Base-by-base conservation (phyloP, 2,888 invertebrate species). In the Ephialtes manifestator region DNA sequence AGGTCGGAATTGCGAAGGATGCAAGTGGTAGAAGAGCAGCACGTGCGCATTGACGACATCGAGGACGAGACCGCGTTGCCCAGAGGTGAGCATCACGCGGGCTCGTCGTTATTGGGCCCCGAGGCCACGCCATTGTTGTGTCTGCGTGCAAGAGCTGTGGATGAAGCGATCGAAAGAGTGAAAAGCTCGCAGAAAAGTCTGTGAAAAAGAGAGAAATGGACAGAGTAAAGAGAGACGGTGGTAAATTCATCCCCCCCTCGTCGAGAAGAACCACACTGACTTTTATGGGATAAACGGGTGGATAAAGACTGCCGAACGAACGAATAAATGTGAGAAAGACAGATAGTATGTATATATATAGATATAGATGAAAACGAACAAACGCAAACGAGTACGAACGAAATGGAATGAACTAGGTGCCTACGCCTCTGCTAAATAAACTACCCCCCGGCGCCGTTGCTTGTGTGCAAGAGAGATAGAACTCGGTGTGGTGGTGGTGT, bases 401-500 rank as follows among this genome's bases (percentile, higher is more conserved):
- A 82, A 83, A 83, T 51, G 81, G 71, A 77, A 72, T 75, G 85
- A 74, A 77, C 74, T 81, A 84, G 89, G 90, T 86, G 91, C 91
- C 91, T 93, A 92, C 92, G 92, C 91, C 92, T 92, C 91, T 92
- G 93, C 90, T 93, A 92, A 93, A 93, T 92, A 93, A 93, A 93
- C 93, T 90, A 89, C 91, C 92, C 91, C 90, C 88, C 86, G 51
- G 84, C 86, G 87, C 85, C 85, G 83, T 53, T 65, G 81, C 18
- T 43, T 18, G 58, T 28, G 55, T 77, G 63, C 83, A 87, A 82
- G 68, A 80, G 84, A 84, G 84, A 58, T 58, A 85, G 74, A 81
- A 83, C 51, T 53, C 75, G 58, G 63, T 78, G 81, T 60, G 87
- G 89, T 86, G 87, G 87, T 89, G 89, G 89, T 89, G 35, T 4